phyloP scores from a whole-genome alignment of 2,113 vertebrate genomes.

The Spilogale gracilis region DNA sequence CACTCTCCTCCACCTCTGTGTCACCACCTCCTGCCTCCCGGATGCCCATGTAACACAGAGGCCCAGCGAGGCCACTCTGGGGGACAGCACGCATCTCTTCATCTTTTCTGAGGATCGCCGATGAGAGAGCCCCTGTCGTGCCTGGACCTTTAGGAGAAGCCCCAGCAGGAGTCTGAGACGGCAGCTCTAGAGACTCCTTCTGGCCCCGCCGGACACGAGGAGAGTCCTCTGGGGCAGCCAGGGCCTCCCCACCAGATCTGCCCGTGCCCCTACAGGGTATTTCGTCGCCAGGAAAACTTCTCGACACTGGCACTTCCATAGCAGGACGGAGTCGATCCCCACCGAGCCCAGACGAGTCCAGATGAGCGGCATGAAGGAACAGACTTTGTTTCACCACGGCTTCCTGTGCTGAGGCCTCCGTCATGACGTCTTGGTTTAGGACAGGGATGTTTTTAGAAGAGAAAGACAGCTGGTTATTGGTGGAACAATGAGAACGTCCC shows the following conservation, averaged over 20 bases:
- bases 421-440: not conserved
- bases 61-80: not conserved
- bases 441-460: not conserved
- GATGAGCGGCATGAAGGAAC: not conserved
- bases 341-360: not conserved
- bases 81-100: not conserved
- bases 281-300: conserved; percentile 46
- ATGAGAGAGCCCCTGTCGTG: not conserved
- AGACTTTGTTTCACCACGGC: not conserved
- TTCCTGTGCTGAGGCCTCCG: not conserved
- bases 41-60: conserved; percentile 33
- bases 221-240: not conserved
- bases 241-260: not conserved
- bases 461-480: conserved; percentile 54
- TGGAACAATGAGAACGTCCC: conserved; percentile 57
- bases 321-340: not conserved
- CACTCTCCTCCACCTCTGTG: conserved; percentile 37
- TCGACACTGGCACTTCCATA: not conserved
- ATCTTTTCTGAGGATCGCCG: not conserved
- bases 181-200: not conserved
- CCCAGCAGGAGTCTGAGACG: not conserved
- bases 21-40: not conserved
- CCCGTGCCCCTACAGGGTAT: not conserved
- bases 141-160: fast-evolving
- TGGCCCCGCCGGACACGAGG: not conserved